Conservation (phyloP, 2,888 invertebrate species). For the Hirtodrosophila cameraria region DNA sequence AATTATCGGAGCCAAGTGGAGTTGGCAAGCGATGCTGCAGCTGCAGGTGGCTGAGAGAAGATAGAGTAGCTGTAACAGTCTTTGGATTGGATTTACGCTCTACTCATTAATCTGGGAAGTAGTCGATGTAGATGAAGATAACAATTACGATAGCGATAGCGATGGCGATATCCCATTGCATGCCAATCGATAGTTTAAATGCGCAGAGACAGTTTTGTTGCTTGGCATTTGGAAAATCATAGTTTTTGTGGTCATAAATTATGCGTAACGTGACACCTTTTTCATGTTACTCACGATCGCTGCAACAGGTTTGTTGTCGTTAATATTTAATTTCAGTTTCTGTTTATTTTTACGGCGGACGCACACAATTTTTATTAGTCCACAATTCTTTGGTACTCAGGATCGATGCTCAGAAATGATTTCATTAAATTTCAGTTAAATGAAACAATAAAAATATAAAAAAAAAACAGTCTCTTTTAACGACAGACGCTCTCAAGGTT, state of each 20-base stretch:
- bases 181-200: conserved; percentile 57
- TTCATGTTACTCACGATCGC: conserved; percentile 65
- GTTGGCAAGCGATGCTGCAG: conserved; percentile 20
- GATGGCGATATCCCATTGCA: conserved; percentile 50
- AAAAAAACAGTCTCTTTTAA: conserved; percentile 16
- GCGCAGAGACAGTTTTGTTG: conserved; percentile 35
- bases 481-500: conserved; percentile 72
- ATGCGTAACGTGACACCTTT: conserved; percentile 83
- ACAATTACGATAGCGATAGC: conserved; percentile 27
- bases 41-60: conserved; percentile 28
- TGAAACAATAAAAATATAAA: conserved; percentile 37
- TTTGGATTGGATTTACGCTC: conserved; percentile 5
- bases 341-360: conserved; percentile 39
- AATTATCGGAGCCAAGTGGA: conserved; percentile 37
- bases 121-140: conserved; percentile 38
- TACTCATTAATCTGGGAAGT: conserved; percentile 61
- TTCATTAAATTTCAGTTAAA: conserved; percentile 75
- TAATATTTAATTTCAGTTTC: conserved; percentile 72
- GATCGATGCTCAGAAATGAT: conserved; percentile 60
- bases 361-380: conserved; percentile 35
- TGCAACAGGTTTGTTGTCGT: conserved; percentile 62
- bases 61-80: conserved; percentile 29
- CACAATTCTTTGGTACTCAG: conserved; percentile 16
- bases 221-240: conserved; percentile 67
- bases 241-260: conserved; percentile 77